Conservation (phyloP, 2,888 invertebrate genomes). For the Catocala sponsa region DNA sequence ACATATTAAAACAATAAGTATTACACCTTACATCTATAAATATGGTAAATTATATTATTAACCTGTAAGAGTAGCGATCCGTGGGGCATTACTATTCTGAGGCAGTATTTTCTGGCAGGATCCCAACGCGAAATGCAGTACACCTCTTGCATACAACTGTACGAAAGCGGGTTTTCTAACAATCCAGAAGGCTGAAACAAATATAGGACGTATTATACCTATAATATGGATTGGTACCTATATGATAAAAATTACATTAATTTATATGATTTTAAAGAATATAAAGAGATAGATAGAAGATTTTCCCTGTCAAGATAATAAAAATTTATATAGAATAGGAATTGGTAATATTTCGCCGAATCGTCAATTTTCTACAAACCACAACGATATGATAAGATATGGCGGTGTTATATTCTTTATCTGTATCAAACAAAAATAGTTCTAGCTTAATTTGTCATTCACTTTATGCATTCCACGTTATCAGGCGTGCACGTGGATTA, state of each 20-base stretch:
- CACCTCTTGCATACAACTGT: constrained; percentile 92
- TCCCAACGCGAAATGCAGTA: constrained; percentile 94
- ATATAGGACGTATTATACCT: too few relatives aligned
- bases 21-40: constrained; percentile 4
- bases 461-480: too few relatives aligned
- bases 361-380: background rate
- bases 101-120: constrained; percentile 93
- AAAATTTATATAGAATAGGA: too few relatives aligned
- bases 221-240: too few relatives aligned
- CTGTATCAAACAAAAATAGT: background rate
- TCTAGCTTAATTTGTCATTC: too few relatives aligned
- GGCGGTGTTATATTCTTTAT: background rate
- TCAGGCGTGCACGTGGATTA: too few relatives aligned
- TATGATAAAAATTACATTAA: too few relatives aligned
- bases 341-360: background rate
- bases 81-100: constrained; percentile 92
- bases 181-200: constrained; percentile 89
- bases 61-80: constrained; percentile 93
- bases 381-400: background rate
- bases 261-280: too few relatives aligned
- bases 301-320: too few relatives aligned
- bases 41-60: constrained; percentile 17
- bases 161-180: constrained; percentile 90
- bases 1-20: too few relatives aligned
- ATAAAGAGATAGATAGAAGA: too few relatives aligned